A percentile compares a stretch with the other conserved stretches of the same genome.
Conservation (phyloP, 2,888 invertebrate species). For the Nematopogon swammerdamellus region DNA sequence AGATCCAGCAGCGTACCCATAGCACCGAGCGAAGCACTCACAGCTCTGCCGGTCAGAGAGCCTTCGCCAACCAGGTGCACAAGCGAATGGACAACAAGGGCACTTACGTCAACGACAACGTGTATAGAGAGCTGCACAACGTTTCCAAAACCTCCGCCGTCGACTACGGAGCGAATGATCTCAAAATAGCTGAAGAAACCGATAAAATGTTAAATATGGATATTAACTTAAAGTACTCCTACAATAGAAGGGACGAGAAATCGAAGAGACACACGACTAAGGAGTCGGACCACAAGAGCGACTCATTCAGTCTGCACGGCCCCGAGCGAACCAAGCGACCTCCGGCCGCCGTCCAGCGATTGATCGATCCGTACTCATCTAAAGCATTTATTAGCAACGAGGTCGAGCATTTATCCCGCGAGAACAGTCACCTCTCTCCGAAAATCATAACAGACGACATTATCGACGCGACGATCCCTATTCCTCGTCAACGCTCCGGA, state of each 20-base stretch:
- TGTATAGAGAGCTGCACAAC: conserved; percentile 46
- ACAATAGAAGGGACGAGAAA: conserved; percentile 22
- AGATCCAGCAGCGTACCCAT: conserved; percentile 30
- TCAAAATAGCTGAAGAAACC: conserved; percentile 49
- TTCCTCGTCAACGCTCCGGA: conserved; percentile 30
- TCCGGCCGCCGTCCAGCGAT: conserved; percentile 28
- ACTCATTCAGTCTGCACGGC: conserved; percentile 29
- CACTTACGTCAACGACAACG: conserved; percentile 45
- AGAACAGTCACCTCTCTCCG: conserved; percentile 24
- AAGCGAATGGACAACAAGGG: conserved; percentile 51
- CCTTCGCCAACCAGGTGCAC: conserved; percentile 47
- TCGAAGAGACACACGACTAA: conserved; percentile 32
- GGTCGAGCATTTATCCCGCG: conserved; percentile 24
- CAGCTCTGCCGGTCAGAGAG: conserved; percentile 45
- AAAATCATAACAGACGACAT: conserved; percentile 33
- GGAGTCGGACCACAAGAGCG: conserved; percentile 25
- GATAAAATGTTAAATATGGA: conserved; percentile 44
- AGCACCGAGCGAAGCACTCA: conserved; percentile 34
- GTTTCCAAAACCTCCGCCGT: conserved; percentile 42
- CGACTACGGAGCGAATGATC: conserved; percentile 49
- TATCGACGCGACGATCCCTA: conserved; percentile 29
- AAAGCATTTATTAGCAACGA: conserved; percentile 45
- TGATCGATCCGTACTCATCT: conserved; percentile 35
- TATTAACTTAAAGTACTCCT: conserved; percentile 23
- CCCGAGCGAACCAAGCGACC: conserved; percentile 38